Conservation (phyloP, 1,140 invertebrate genomes). For the Orussus abietinus region DNA sequence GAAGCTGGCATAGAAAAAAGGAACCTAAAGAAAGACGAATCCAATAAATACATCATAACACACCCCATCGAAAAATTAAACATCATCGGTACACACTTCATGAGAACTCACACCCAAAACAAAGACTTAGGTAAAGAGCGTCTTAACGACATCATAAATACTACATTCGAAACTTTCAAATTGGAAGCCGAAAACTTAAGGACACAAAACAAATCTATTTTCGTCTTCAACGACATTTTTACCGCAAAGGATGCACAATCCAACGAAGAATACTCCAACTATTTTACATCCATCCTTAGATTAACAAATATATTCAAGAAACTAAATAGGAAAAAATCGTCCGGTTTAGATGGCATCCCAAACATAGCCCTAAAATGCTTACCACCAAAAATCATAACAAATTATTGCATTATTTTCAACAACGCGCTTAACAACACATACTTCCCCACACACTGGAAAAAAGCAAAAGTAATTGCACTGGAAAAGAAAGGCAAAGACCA, state of each 20-base stretch:
- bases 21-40: too few relatives aligned
- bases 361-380: conserved; percentile 3
- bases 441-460: conserved; percentile 33
- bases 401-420: conserved; percentile 7
- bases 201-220: not conserved
- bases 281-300: not conserved
- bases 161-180: not conserved
- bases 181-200: too few relatives aligned
- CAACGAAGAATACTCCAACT: too few relatives aligned
- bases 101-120: too few relatives aligned
- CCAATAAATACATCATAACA: too few relatives aligned
- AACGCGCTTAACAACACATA: conserved; percentile 5
- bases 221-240: not conserved
- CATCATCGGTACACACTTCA: too few relatives aligned
- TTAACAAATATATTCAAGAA: not conserved
- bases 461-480: conserved; percentile 30
- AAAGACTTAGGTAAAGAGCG: not conserved
- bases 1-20: too few relatives aligned
- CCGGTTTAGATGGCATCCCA: conserved; percentile 5
- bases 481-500: too few relatives aligned
- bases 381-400: not conserved
- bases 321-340: conserved; percentile 9
- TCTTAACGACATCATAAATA: not conserved
- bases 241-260: not conserved
- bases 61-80: too few relatives aligned